Percentiles rank a stretch among this genome's conserved stretches.
Evolutionary conservation across 2,888 invertebrate species (phyloP).

Genomic region (Agriopis leucophaearia): DNA sequence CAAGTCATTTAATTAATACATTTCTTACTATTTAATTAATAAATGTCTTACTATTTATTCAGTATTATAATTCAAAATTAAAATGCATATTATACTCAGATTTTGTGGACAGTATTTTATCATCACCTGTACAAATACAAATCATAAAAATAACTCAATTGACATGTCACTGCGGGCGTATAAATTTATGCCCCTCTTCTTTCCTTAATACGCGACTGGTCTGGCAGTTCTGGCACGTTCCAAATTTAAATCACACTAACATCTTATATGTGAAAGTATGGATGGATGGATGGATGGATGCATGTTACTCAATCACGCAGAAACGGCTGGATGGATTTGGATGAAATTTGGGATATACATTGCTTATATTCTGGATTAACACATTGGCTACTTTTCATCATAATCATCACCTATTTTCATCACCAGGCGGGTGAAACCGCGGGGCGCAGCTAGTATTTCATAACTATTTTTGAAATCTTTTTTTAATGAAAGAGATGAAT

Average conservation of each 20-base stretch:
- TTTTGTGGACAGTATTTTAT: conserved; percentile 5
- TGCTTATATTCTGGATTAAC: too few species aligned
- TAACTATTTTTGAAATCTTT: neutral
- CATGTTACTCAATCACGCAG: too few species aligned
- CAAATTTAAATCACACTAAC: neutral
- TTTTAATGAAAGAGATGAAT: neutral
- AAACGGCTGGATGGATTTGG: too few species aligned
- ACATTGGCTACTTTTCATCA: too few species aligned
- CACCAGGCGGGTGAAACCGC: too few species aligned
- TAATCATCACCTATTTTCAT: too few species aligned
- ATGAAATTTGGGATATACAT: too few species aligned
- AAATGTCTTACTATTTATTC: neutral
- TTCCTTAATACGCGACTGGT: neutral
- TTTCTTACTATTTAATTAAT: neutral
- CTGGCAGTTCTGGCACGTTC: neutral
- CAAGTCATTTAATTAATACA: neutral
- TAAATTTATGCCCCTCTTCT: neutral
- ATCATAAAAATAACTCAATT: conserved; percentile 1
- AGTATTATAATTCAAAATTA: conserved; percentile 4
- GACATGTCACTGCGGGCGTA: conserved; percentile 1
- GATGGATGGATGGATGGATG: too few species aligned
- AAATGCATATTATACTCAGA: conserved; percentile 10
- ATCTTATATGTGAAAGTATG: too few species aligned
- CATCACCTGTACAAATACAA: conserved; percentile 9
- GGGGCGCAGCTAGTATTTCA: too few species aligned